These are phyloP conservation scores for Mythimna loreyi DNA, from an alignment of 2,888 invertebrate species.

Conservation along the genomic window DNA sequence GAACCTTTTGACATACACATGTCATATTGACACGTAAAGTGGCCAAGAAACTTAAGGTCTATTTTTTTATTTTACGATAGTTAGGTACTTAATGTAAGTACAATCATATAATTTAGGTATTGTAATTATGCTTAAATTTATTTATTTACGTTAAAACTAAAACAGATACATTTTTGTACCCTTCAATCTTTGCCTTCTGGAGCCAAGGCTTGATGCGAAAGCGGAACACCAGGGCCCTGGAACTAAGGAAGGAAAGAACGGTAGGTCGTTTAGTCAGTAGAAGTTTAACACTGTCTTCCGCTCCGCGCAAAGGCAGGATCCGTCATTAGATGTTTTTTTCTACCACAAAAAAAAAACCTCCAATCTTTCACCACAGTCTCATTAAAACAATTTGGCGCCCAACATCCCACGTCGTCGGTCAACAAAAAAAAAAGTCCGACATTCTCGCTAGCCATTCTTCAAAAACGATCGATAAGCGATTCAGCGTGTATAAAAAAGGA, in stretches of 20 bases:
- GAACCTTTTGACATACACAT: neutral
- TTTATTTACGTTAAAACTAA: neutral
- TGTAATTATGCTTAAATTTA: too few relatives aligned
- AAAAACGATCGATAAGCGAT: slow-evolving; percentile 60
- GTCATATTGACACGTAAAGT: neutral
- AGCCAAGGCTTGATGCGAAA: too few relatives aligned
- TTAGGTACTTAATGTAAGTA: neutral
- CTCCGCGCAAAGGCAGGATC: too few relatives aligned
- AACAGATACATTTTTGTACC: neutral
- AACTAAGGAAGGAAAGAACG: too few relatives aligned
- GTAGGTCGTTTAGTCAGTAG: too few relatives aligned
- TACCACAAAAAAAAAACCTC: too few relatives aligned
- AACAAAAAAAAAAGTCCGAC: slow-evolving; percentile 29
- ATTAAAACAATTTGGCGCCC: slow-evolving; percentile 36
- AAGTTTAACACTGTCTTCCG: too few relatives aligned
- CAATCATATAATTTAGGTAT: too few relatives aligned
- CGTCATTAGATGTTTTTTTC: too few relatives aligned
- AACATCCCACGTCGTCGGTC: slow-evolving; percentile 7
- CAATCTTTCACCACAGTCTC: neutral
- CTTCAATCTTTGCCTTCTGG: neutral
- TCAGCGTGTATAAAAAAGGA: slow-evolving; percentile 54
- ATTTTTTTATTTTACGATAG: neutral
- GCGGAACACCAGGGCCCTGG: too few relatives aligned
- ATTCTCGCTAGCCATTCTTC: slow-evolving; percentile 43
- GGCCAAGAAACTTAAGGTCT: neutral